Percentiles rank a stretch among this genome's conserved stretches.
These are phyloP conservation scores for Nothura maculosa DNA, from an alignment of 2,797 vertebrate genomes.

Conservation along the genomic window DNA sequence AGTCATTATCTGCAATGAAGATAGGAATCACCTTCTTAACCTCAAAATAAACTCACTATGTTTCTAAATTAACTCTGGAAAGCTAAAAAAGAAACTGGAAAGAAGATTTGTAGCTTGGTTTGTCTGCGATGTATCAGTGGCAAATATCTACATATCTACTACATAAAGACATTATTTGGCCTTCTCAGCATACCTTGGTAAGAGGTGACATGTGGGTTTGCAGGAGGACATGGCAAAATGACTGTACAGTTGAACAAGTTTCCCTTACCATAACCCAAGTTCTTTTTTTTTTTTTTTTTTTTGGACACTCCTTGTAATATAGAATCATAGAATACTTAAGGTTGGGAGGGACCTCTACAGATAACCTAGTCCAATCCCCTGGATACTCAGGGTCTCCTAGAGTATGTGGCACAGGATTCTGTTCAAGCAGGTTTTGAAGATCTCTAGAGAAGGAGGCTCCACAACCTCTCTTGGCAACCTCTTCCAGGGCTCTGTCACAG, in stretches of 20 bases:
- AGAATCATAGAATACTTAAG: too few species aligned
- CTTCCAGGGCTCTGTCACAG: too few species aligned
- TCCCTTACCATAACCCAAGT: not conserved
- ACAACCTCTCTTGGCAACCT: too few species aligned
- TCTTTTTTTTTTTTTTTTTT: not conserved
- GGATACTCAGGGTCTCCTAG: too few species aligned
- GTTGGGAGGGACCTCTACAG: too few species aligned
- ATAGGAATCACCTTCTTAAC: not conserved
- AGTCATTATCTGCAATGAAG: not conserved
- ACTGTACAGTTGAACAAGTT: not conserved
- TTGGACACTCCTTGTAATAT: too few species aligned
- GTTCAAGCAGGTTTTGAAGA: too few species aligned
- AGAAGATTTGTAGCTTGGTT: not conserved
- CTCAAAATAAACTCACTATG: not conserved
- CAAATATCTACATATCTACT: not conserved
- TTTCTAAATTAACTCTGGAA: not conserved
- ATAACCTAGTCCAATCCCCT: too few species aligned
- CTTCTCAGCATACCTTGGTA: not conserved
- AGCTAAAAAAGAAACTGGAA: not conserved
- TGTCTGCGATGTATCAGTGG: not conserved
- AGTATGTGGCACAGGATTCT: too few species aligned
- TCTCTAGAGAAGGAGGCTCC: too few species aligned
- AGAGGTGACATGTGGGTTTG: rapidly evolving
- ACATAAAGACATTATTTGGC: not conserved
- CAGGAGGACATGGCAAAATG: rapidly evolving